Evolutionary conservation across 2,113 vertebrate genomes (phyloP).

Genomic region (Ochotona princeps): DNA sequence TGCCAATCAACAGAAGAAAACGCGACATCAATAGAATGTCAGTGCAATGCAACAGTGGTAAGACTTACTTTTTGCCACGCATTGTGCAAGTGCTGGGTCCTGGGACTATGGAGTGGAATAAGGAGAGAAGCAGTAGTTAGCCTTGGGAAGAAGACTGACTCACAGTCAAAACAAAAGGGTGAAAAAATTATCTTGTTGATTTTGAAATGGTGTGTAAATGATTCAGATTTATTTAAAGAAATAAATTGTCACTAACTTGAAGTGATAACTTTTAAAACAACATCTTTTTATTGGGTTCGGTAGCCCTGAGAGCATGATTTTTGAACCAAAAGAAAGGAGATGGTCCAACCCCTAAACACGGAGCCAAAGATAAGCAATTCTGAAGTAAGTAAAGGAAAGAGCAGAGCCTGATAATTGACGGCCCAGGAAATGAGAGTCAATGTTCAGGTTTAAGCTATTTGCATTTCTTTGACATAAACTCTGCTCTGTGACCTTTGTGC

Average conservation of each 20-base stretch:
- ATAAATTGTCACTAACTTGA: not conserved
- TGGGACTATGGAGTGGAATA: not conserved
- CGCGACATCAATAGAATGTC: not conserved
- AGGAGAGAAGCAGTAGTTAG: not conserved
- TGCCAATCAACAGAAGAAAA: not conserved
- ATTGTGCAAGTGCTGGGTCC: not conserved
- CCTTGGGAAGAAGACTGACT: not conserved
- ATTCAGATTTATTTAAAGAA: slow-evolving; percentile 13
- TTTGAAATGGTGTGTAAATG: slow-evolving; percentile 27
- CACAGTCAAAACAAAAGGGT: not conserved
- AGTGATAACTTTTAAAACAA: not conserved
- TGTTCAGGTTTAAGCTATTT: not conserved
- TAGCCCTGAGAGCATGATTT: not conserved
- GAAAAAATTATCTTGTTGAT: slow-evolving; percentile 21
- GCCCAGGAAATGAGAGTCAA: not conserved
- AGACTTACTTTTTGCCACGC: not conserved
- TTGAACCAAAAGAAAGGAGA: slow-evolving; percentile 9
- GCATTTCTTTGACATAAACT: not conserved
- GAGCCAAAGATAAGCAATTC: not conserved
- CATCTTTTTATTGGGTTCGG: not conserved
- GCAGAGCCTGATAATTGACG: rapidly evolving
- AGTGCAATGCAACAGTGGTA: not conserved
- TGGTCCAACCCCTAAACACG: not conserved
- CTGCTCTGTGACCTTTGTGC: not conserved
- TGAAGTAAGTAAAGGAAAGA: too few relatives aligned